These are phyloP conservation scores for Triplophysa siluroides DNA, from an alignment of 2,113 vertebrate species.

Conservation along the genomic window DNA sequence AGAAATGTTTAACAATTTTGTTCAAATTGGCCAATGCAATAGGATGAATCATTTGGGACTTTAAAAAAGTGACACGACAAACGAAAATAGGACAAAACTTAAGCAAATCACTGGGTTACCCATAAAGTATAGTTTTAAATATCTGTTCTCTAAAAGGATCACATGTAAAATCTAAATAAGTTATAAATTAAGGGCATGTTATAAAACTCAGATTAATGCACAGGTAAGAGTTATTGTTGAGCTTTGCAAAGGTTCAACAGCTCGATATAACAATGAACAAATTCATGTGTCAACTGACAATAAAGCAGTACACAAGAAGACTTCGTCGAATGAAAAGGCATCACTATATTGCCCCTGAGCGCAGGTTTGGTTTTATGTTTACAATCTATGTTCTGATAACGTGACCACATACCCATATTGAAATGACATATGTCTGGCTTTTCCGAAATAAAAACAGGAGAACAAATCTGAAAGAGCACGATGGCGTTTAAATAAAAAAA, in stretches of 20 bases:
- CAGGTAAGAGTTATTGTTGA: slow-evolving; percentile 1
- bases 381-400: slow-evolving; percentile 5
- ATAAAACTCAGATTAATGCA: neutral
- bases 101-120: neutral
- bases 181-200: neutral
- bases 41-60: neutral
- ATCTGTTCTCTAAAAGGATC: neutral
- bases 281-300: neutral
- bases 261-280: neutral
- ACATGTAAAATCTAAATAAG: neutral
- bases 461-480: slow-evolving; percentile 1
- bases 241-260: neutral
- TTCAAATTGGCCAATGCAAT: neutral
- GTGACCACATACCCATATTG: neutral
- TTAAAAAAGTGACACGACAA: neutral
- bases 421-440: slow-evolving; percentile 11
- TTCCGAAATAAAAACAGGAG: neutral
- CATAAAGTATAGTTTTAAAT: neutral
- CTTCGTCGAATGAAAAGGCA: slow-evolving; percentile 32
- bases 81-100: neutral
- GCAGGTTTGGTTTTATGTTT: slow-evolving; percentile 19
- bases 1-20: neutral
- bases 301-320: slow-evolving; percentile 1
- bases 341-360: slow-evolving; percentile 11
- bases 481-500: neutral